Evolutionary conservation across 2,797 vertebrate species (phyloP), one percentile per base, ranked within the genome.

Genomic region (Lepidocolaptes lacrymiger): DNA sequence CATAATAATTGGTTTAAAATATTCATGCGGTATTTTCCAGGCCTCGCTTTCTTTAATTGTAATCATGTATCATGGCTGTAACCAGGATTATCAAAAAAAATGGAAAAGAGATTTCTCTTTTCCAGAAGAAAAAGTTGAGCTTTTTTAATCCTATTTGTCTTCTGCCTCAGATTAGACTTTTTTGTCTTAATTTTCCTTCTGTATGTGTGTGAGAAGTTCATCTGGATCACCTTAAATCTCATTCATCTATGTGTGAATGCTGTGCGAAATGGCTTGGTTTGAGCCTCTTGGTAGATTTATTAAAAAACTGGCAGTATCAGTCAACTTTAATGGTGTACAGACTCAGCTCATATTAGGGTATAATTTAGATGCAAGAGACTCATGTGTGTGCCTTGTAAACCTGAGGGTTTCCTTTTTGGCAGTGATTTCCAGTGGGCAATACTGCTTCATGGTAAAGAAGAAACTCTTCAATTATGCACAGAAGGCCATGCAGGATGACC

Each of bases 401-500:
- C 41, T 55, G 19, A 92, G 77, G 76, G 91, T 49, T 92, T 94
- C 88, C 76, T 94, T 85, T 76, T 89, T 3, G 20, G 77, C 83
- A 62, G 3, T 96, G 26, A 64, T 97, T 97, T 96, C 90, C 93
- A 92, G 78, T 86, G 85, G 88, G 92, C 94, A 82, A 75, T 94
- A 75, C 46, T 61, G 73, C 76, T 95, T 86, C 32, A 2, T 52
- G 68, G 91, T 79, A 79, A 95, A 96, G 88, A 89, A 80, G 75
- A 71, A 86, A 62, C 87, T 83, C 81, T 82, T 97, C 74, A 78
- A 28, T 97, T 93, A 95, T 90, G 75, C 78, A 61, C 95, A 75
- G 80, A 93, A 93, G 96, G 85, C 96, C 36, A 32, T 77, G 88
- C 77, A 62, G 93, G 91, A 96, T 97, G 97, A 91, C 97, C 97